Base-by-base conservation (phyloP, 2,113 vertebrate species). In the Hystrix brachyura region DNA sequence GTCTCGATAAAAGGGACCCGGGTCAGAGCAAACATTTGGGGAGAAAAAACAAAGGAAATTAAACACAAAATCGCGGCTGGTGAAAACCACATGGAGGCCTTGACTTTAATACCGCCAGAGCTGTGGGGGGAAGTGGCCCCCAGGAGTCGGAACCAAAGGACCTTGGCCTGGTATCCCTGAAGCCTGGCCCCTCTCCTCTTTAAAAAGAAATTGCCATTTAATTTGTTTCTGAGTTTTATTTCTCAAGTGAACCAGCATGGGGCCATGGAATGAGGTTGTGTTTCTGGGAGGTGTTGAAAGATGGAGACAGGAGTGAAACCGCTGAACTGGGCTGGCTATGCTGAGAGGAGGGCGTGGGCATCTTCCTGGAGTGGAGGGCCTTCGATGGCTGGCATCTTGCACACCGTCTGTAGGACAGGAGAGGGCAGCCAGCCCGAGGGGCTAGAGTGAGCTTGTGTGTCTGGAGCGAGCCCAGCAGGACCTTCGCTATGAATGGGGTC, bases 221-320 rank as follows among this genome's bases (percentile, higher is more conserved):
- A 97, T 97, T 98, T 98, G 98, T 97, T 97, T 97, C 93, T 97
- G 96, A 81, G 97, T 98, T 98, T 98, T 98, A 98, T 97, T 98
- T 98, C 96, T 97, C 90, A 72, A 93, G 96, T 94, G 96, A 97
- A 87, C 74, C 96, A 98, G 97, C 87, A 94, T 95, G 97, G 95
- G 97, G 94, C 91, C 94, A 6, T 48, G 95, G 97, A 98, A 97
- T 97, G 96, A 98, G 95, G 95, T 7, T 92, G 94, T 87, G 92
- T 95, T 97, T 97, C 96, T 94, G 96, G 91, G 95, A 98, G 97
- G 97, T 98, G 97, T 97, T 98, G 97, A 98, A 97, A 98, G 97
- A 97, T 0, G 53, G 78, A 55, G 82, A 43, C 74, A 95, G 87
- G 84, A 71, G 57, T 6, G 19, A 88, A 97, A 34, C 65, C 57